Evolutionary conservation across 2,113 vertebrate species (phyloP), one percentile per base, ranked within the genome.

Genomic region (Ramphastos sulfuratus): DNA sequence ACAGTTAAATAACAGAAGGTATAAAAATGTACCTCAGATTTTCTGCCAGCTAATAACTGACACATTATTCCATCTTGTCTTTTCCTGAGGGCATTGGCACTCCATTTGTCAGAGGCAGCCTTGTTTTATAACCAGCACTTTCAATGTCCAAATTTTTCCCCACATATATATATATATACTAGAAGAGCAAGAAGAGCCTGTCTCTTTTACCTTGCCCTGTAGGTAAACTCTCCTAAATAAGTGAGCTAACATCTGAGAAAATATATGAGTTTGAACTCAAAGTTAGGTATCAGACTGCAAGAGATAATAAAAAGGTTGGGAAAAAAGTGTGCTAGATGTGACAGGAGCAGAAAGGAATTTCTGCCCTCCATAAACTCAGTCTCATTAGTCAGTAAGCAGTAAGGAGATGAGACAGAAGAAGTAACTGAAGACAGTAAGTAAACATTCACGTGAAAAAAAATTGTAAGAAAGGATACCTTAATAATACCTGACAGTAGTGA

Each of bases 11-110:
- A 90, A 55, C n/a, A 89, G 61, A 70, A 19, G n/a, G 15, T 20
- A 80, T 21, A 77, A 81, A 87, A 90, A 70, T 1, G 27, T 12
- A 66, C 31, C 31, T 52, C 23, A 91, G 74, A 66, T 59, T 87
- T 90, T 67, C 60, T 95, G 78, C 87, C 89, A 94, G 37, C 89
- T 92, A 87, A 33, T 64, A 92, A 66, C 86, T 74, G 74, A 82
- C 42, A 87, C 23, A 58, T 61, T 65, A 90, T 70, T 64, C 66
- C 64, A 69, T 37, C 42, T 11, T 76, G 9, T 24, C 23, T 10
- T 90, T 90, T 60, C 59, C 86, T 73, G 73, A 84, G 86, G 84
- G 77, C 55, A 79, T 9, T 90, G 70, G 48, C 80, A 82, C 66
- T 73, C 84, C 52, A 46, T 90, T 86, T 89, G 30, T 92, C n/a